Evolutionary conservation across 2,113 vertebrate species (phyloP).

Genomic region (Gambusia affinis): DNA sequence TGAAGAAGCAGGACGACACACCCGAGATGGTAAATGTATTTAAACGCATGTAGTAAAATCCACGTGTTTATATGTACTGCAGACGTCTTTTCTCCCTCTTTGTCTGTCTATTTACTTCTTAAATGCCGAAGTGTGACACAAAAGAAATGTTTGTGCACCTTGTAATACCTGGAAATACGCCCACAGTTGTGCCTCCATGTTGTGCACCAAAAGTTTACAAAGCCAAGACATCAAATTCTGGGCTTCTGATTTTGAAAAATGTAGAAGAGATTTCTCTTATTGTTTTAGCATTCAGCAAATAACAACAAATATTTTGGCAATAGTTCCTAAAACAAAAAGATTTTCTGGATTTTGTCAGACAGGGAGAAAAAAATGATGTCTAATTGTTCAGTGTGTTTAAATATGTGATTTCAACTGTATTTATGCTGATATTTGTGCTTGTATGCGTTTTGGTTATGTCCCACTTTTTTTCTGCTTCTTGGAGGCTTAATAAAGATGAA

Average conservation of each 20-base stretch:
- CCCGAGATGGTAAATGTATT: constrained; percentile 86
- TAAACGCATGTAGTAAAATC: too few species aligned
- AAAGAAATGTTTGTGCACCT: too few species aligned
- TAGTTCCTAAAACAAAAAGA: too few species aligned
- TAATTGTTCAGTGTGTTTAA: background rate
- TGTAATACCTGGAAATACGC: background rate
- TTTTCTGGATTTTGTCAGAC: background rate
- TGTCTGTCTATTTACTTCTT: too few species aligned
- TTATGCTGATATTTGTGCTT: background rate
- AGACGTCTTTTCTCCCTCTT: background rate
- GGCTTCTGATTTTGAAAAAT: too few species aligned
- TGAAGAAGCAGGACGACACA: constrained; percentile 96
- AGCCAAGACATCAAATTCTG: background rate
- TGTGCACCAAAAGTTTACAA: background rate
- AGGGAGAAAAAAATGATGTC: background rate
- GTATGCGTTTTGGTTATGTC: too few species aligned
- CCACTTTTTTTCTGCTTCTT: background rate
- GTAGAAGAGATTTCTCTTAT: background rate
- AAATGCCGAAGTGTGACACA: too few species aligned
- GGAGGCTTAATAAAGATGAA: background rate
- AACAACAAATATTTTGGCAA: background rate
- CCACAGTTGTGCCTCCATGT: background rate
- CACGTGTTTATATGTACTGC: too few species aligned
- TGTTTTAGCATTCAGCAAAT: background rate
- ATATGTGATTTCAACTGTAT: background rate